These are phyloP conservation scores for Troides aeacus DNA, from an alignment of 2,888 invertebrate species.

Conservation along the genomic window DNA sequence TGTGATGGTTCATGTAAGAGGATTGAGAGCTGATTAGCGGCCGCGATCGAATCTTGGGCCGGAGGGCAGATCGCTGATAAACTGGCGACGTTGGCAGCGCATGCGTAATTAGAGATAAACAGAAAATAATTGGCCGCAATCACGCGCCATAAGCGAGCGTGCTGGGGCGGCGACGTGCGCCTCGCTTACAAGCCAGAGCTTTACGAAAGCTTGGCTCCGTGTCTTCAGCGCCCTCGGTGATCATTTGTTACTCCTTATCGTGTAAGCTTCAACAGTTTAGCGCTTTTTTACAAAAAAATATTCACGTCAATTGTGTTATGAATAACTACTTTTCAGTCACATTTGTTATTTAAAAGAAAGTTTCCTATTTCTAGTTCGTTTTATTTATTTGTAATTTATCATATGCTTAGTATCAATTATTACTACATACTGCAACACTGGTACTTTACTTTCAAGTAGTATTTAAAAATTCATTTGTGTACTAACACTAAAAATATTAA, in stretches of 20 bases:
- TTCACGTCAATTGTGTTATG: not conserved
- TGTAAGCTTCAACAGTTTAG: constrained; percentile 16
- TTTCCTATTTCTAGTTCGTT: too few species aligned
- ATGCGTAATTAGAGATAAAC: constrained; percentile 80
- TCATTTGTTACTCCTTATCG: constrained; percentile 25
- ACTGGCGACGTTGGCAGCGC: constrained; percentile 71
- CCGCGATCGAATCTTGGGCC: constrained; percentile 73
- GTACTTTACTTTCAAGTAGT: not conserved
- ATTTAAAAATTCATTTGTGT: not conserved
- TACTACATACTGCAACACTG: too few species aligned
- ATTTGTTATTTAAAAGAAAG: too few species aligned
- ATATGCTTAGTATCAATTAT: too few species aligned
- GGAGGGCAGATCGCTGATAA: constrained; percentile 77
- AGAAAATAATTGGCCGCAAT: constrained; percentile 80
- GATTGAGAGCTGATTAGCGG: constrained; percentile 72
- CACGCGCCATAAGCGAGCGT: constrained; percentile 69
- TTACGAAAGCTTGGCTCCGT: constrained; percentile 46
- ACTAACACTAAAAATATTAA: not conserved
- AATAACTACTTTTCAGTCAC: not conserved
- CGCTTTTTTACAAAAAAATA: constrained; percentile 17
- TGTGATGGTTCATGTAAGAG: constrained; percentile 66
- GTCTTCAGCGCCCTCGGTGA: constrained; percentile 31
- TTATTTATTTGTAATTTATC: too few species aligned
- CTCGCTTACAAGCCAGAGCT: constrained; percentile 41
- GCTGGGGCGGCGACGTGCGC: constrained; percentile 51